Evolutionary conservation across 2,113 vertebrate species (phyloP), one percentile per base, ranked within the genome.

Genomic region (Promerops cafer): DNA sequence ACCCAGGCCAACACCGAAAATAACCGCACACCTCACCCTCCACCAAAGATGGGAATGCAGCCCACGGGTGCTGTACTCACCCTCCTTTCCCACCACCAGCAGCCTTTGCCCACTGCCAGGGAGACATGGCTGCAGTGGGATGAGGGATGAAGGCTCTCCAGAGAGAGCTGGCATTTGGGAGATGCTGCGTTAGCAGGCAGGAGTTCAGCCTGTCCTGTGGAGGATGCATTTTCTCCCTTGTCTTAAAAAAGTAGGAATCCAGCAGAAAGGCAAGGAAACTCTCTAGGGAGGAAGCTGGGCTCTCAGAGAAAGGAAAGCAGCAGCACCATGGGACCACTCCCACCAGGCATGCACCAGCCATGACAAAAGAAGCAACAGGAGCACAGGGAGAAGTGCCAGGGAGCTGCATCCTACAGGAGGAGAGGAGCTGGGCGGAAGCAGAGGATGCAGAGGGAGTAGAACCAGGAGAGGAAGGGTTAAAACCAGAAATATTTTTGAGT

Each of bases 251-350:
- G 49, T 17, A 74, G n/a, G 64, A 86, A 85, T 44, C 39, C 59
- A 90, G 66, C 71, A 93, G 71, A 90, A 89, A 92, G 59, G 71
- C 22, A 86, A 89, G 31, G 59, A 71, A 90, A 87, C 7, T 57
- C 30, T 47, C 33, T 26, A 82, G 17, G 31, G 21, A 89, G 15
- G 60, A 84, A 87, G 60, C 30, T 59, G 74, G 39, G 69, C 77
- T 81, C 64, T 52, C 30, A 66, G 37, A 69, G 37, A 37, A 77
- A 95, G 52, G 60, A 74, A 88, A 94, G 39, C 72, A 92, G 76
- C 56, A 71, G 77, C 0, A 0, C 11, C 2, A 11, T 0, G 1
- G 70, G 71, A 49, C 60, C 1, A 1, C 56, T 20, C 44, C 88
- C 8, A 1, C 54, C 60, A 54, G 22, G 47, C 72, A 56, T 31